Conservation (phyloP, 2,113 vertebrate genomes). For the Theristicus caerulescens region DNA sequence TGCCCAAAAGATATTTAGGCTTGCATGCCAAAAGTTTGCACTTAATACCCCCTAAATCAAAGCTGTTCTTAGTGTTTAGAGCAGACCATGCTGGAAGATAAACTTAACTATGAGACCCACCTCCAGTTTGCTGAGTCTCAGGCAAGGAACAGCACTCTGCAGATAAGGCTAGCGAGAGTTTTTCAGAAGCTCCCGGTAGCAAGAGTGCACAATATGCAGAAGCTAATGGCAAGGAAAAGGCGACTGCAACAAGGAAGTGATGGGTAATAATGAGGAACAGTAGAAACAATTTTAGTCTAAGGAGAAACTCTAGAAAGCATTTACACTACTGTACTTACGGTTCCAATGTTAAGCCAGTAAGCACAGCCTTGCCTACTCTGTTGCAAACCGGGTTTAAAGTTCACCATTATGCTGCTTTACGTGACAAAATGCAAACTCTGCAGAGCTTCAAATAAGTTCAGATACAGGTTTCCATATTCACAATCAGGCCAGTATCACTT, state of each 20-base stretch:
- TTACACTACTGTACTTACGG: not conserved
- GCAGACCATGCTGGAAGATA: not conserved
- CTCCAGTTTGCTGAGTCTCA: not conserved
- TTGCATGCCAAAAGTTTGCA: not conserved
- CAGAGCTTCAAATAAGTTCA: not conserved
- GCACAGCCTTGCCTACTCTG: not conserved
- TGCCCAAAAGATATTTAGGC: not conserved
- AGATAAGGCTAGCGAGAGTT: not conserved
- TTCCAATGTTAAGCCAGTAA: not conserved
- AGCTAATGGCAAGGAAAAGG: not conserved
- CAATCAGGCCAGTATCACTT: not conserved
- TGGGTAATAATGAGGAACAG: not conserved
- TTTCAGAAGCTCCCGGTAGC: not conserved
- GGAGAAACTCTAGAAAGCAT: not conserved
- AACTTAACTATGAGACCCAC: not conserved
- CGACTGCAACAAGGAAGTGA: not conserved
- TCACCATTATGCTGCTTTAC: not conserved
- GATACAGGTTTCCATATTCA: not conserved
- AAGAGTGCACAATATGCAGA: not conserved
- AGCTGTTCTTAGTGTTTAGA: not conserved
- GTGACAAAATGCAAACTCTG: not conserved
- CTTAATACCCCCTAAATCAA: not conserved
- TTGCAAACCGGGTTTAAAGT: not conserved
- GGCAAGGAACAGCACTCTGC: not conserved
- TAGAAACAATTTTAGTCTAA: not conserved